Percentiles rank a stretch among this genome's conserved stretches.
Conservation (phyloP, 2,888 invertebrate genomes). For the Endomychus coccineus region DNA sequence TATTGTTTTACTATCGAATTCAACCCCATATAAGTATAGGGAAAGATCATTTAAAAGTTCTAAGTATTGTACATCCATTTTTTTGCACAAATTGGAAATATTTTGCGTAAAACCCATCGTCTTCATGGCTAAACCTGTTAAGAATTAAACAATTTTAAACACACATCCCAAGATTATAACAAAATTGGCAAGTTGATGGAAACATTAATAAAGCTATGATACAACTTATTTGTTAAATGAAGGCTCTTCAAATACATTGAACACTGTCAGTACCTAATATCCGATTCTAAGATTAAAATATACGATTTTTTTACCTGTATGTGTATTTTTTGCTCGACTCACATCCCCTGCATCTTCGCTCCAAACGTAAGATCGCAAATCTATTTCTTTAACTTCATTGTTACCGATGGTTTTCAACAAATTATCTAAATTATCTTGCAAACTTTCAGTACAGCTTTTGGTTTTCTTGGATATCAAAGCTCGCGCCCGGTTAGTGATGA, state of each 20-base stretch:
- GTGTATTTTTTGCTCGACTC: constrained; percentile 37
- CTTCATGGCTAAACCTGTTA: constrained; percentile 58
- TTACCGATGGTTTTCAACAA: constrained; percentile 28
- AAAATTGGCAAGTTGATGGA: no score
- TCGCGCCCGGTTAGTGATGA: constrained; percentile 62
- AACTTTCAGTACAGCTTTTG: constrained; percentile 33
- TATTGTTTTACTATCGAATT: constrained; percentile 31
- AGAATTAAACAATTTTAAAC: no score
- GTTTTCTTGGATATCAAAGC: constrained; percentile 49
- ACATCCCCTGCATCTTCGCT: constrained; percentile 56
- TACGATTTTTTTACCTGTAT: constrained; percentile 28
- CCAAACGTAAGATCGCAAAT: constrained; percentile 69
- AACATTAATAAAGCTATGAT: no score
- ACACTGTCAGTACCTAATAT: background rate
- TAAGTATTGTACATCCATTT: constrained; percentile 55
- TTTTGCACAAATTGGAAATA: constrained; percentile 61
- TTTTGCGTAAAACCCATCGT: constrained; percentile 70
- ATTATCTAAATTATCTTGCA: constrained; percentile 41
- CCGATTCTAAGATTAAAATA: background rate
- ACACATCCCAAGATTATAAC: background rate
- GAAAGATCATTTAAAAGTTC: constrained; percentile 62
- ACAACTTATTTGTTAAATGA: no score
- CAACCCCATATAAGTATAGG: constrained; percentile 56
- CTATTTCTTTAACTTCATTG: constrained; percentile 34
- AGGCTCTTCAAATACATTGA: no score